Base-by-base conservation (phyloP, 2,888 invertebrate genomes). In the Dysmachus trigonus region DNA sequence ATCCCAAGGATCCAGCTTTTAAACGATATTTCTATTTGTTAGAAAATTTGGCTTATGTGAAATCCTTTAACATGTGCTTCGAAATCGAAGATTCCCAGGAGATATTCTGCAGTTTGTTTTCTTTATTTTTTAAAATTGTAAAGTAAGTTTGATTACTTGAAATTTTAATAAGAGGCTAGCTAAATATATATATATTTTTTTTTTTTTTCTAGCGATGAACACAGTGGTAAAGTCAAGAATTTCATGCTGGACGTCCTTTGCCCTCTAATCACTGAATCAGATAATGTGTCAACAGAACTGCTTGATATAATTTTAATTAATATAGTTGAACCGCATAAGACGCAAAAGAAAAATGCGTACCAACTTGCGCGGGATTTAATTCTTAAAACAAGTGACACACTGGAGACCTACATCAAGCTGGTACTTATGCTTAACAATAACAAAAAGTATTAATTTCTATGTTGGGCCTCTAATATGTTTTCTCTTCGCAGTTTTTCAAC, bases 11-110 rank as follows among this genome's bases (percentile, higher is more conserved):
- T 93, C 97, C 99, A 3, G 98, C 98, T 2, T 99, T 99, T 93
- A 99, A 99, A 92, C 94, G 98, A 89, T 99, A 99, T 92, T 99
- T 99, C 93, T 99, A 99, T 92, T 94, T 99, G 81, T 93, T 99
- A 86, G 99, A 99, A 93, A 99, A 99, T 93, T 93, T 99, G 89
- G 98, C 98, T 0, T 98, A 98, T 92, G 98, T 99, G 51, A 99
- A 99, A 92, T 98, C 98, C 0, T 99, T 99, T 92, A 99, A 99
- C 92, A 99, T 99, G 96, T 99, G 98, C 92, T 98, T 99, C 91
- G 99, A 99, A 92, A 93, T 99, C 86, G 99, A 99, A 91, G 98
- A 99, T 93, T 98, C 97, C 90, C 98, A 98, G 92, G 98, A 98
- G 92, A 98, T 99, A 89, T 98, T 99, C 93, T 97, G 97, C 90